Percentiles rank a stretch among this genome's conserved stretches.
Evolutionary conservation across 2,113 vertebrate genomes (phyloP).

Genomic region (Phodopus roborovskii): DNA sequence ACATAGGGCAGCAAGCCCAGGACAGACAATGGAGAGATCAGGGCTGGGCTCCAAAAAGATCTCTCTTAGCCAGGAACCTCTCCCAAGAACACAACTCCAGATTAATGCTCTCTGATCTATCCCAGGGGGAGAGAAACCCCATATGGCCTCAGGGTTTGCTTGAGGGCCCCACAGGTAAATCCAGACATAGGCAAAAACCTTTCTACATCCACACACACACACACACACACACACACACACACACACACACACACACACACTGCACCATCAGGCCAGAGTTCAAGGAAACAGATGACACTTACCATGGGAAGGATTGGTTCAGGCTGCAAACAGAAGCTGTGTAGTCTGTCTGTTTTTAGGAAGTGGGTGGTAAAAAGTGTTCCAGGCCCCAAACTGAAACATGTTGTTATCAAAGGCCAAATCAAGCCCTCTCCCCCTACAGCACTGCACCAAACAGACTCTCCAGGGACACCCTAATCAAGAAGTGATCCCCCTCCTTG

Average conservation of each 20-base stretch:
- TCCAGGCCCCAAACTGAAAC: neutral
- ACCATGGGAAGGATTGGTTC: neutral
- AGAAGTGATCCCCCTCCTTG: no score
- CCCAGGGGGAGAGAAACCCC: neutral
- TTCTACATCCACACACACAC: neutral
- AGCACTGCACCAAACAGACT: neutral
- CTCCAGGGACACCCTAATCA: neutral
- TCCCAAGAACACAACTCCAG: neutral
- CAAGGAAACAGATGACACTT: neutral
- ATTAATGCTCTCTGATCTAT: constrained; percentile 13
- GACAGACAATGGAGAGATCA: constrained; percentile 54
- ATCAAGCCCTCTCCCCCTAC: neutral
- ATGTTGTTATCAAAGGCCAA: neutral
- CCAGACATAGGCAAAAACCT: neutral
- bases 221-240: neutral
- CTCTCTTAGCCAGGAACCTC: neutral
- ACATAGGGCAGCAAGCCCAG: neutral
- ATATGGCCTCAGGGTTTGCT: neutral
- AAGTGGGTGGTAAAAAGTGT: neutral
- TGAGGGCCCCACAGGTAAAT: neutral
- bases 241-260: neutral
- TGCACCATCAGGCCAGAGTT: neutral
- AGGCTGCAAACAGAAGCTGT: neutral
- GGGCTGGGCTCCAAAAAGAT: neutral
- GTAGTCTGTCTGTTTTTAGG: neutral